A percentile compares a stretch with the other conserved stretches of the same genome.
Evolutionary conservation across 1,140 invertebrate species (phyloP).

Genomic region (Lasioglossum baleicum): DNA sequence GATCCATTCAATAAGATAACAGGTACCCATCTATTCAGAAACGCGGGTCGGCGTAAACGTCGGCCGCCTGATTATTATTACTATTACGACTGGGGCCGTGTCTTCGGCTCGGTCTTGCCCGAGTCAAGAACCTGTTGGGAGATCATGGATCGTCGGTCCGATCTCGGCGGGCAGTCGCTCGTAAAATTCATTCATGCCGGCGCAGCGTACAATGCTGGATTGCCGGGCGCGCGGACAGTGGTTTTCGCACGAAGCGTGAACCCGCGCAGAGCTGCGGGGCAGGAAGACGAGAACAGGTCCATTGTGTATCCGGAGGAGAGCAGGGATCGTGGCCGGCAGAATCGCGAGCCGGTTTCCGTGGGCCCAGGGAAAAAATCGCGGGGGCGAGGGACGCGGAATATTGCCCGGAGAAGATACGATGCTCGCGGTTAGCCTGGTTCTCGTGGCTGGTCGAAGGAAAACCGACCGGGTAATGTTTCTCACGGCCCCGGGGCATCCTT

Average conservation of each 20-base stretch:
- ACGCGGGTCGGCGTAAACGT: too few species aligned
- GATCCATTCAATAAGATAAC: too few species aligned
- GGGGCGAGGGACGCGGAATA: background rate
- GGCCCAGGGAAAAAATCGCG: slow-evolving; percentile 49
- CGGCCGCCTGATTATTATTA: too few species aligned
- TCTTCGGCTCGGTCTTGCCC: too few species aligned
- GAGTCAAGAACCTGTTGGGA: too few species aligned
- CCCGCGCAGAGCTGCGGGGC: background rate
- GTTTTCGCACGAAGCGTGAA: slow-evolving; percentile 41
- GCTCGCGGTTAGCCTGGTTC: slow-evolving; percentile 24
- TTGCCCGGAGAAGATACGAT: slow-evolving; percentile 18
- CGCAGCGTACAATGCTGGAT: too few species aligned
- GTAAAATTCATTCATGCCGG: too few species aligned
- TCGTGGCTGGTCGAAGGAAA: slow-evolving; percentile 47
- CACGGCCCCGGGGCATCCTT: slow-evolving; percentile 54
- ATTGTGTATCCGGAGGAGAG: slow-evolving; percentile 48
- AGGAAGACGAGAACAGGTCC: slow-evolving; percentile 38
- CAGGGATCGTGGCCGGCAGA: background rate
- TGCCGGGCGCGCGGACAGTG: background rate
- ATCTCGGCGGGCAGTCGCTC: too few species aligned
- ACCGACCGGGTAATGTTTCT: slow-evolving; percentile 54
- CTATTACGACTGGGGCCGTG: too few species aligned
- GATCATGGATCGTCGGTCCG: too few species aligned
- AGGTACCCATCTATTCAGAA: too few species aligned
- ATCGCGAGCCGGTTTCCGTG: slow-evolving; percentile 51